phyloP scores from a whole-genome alignment of 2,888 invertebrate species.

The Yponomeuta cagnagella region DNA sequence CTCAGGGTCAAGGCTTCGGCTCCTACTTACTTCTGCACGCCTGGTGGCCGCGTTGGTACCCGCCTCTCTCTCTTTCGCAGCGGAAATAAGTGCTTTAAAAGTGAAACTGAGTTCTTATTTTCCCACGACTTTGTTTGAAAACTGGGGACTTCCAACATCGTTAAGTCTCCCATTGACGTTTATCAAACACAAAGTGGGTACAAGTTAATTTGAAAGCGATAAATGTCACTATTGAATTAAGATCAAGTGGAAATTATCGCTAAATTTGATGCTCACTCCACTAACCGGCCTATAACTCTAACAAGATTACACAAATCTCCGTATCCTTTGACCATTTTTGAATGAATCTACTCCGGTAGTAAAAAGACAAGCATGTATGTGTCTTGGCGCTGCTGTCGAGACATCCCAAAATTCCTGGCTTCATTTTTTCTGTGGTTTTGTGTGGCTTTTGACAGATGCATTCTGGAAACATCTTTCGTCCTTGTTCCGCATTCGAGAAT shows the following conservation, averaged over 20 bases:
- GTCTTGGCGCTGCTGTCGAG: constrained; percentile 49
- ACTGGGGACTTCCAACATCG: not conserved
- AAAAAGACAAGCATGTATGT: constrained; percentile 68
- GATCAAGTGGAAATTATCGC: constrained; percentile 38
- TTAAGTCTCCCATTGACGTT: not conserved
- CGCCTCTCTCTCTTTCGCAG: constrained; percentile 40
- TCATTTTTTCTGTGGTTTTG: constrained; percentile 48
- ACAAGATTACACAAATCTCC: constrained; percentile 73
- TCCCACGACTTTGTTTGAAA: constrained; percentile 28
- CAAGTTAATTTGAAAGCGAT: constrained; percentile 28
- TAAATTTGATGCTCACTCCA: constrained; percentile 51
- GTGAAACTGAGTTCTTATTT: constrained; percentile 49
- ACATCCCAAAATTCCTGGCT: constrained; percentile 71
- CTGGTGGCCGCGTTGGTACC: constrained; percentile 47
- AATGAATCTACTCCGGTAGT: constrained; percentile 60
- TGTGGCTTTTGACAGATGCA: constrained; percentile 69
- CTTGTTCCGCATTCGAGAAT: constrained; percentile 62
- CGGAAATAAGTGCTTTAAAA: constrained; percentile 53
- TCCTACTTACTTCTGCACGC: constrained; percentile 62
- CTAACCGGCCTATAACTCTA: constrained; percentile 54
- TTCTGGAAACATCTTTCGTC: constrained; percentile 71
- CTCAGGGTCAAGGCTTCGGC: constrained; percentile 73
- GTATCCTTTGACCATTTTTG: constrained; percentile 69
- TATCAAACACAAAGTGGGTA: not conserved
- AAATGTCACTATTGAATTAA: constrained; percentile 39